Base-by-base conservation (phyloP, 2,888 invertebrate genomes). In the Drosophila mayaguana region DNA sequence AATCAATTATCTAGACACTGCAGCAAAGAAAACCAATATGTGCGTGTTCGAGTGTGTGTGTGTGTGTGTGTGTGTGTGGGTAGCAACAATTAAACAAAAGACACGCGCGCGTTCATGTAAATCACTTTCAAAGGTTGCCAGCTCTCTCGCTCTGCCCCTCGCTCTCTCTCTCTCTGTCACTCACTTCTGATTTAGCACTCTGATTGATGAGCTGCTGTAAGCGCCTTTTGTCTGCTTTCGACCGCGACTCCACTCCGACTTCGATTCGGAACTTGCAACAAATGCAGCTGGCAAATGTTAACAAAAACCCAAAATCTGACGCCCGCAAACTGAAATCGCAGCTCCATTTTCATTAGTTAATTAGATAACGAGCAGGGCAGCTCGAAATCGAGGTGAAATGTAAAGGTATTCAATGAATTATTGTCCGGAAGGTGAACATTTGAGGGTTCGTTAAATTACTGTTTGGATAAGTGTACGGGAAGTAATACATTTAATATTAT, bases 11-110 rank as follows among this genome's bases (percentile, higher is more conserved):
- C 75, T 70, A 78, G 78, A 69, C 63, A 70, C 75, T 68, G 68
- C 69, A 69, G 64, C 69, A 84, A 81, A 72, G 73, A 75, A 74
- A 85, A 57, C 69, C 83, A 65, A 83, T 85, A 56, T 67, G 40
- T 54, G 25, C 42, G 40, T 9, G 48, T 48, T 9, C 55, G n/a
- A n/a, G 7, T 8, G 28, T 45, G 22, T 51, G 60, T 70, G 65
- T 57, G 64, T 36, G 43, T 54, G 60, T 70, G 65, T 54, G 62
- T 32, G 43, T 80, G 81, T 85, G 81, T 85, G 83, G 82, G 84
- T 67, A 87, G 84, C 72, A 75, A 85, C 89, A 84, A 84, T 84
- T 84, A 89, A 89, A 84, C 85, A 84, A 84, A 89, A 84, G 84
- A 89, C 84, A 89, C 85, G 73, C 88, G 83, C 67, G 83, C 67